Evolutionary conservation across 2,113 vertebrate species (phyloP).

Genomic region (Sylvia atricapilla): DNA sequence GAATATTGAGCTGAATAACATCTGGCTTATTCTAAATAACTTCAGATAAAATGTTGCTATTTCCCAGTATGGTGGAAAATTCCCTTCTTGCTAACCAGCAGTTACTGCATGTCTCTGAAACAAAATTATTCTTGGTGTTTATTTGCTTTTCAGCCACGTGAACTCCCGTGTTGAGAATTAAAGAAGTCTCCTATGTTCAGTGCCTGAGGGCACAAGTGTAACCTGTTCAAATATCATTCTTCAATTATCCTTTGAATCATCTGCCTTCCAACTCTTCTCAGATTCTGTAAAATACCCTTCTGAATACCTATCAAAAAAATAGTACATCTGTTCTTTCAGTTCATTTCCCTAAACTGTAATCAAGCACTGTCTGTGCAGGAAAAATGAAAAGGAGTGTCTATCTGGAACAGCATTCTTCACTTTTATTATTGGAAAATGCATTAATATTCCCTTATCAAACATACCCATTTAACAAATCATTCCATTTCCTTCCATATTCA

Average conservation of each 20-base stretch:
- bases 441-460: constrained; percentile 34
- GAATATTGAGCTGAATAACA: not conserved
- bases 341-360: constrained; percentile 53
- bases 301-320: constrained; percentile 32
- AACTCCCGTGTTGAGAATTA: not conserved
- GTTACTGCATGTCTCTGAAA: not conserved
- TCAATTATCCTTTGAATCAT: constrained; percentile 48
- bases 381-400: constrained; percentile 22
- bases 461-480: constrained; percentile 5
- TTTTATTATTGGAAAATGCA: constrained; percentile 45
- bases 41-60: not conserved
- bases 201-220: constrained; percentile 14
- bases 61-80: not conserved
- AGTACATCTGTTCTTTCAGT: constrained; percentile 30
- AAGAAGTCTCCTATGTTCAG: not conserved
- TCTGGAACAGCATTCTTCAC: constrained; percentile 20
- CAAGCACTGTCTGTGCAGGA: constrained; percentile 9
- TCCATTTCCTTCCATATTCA: not conserved
- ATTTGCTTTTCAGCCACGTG: constrained; percentile 2
- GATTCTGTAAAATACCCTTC: not conserved
- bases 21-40: not conserved
- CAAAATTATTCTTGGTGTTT: constrained; percentile 9
- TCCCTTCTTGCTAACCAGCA: not conserved
- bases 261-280: constrained; percentile 35
- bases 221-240: constrained; percentile 48